phyloP scores from a whole-genome alignment of 2,113 vertebrate genomes.

The Nyctereutes procyonoides region DNA sequence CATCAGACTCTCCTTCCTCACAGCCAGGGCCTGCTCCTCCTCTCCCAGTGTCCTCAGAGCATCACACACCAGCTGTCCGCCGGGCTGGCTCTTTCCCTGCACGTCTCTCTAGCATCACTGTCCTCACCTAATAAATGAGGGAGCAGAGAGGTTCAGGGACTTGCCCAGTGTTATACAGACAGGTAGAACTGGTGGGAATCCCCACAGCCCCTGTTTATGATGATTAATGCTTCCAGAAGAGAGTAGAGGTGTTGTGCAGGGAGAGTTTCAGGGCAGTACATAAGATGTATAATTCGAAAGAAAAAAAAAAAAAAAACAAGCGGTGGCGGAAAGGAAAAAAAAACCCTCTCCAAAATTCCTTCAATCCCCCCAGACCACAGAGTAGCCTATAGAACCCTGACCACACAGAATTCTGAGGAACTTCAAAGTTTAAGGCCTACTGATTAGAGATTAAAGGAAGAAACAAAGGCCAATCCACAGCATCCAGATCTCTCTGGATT shows the following conservation, averaged over 20 bases:
- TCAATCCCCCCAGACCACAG: rapidly evolving
- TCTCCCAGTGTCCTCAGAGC: neutral
- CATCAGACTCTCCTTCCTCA: neutral
- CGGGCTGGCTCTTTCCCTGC: neutral
- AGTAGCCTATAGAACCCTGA: neutral
- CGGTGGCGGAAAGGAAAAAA: no score
- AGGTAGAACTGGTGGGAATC: neutral
- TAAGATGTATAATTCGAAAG: neutral
- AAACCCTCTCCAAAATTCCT: neutral
- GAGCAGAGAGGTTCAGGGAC: neutral
- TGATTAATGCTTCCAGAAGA: rapidly evolving
- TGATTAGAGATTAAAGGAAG: neutral
- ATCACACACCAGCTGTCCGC: neutral
- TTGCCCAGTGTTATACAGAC: neutral
- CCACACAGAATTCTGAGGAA: rapidly evolving
- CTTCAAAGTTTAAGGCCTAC: neutral
- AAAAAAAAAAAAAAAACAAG: neutral
- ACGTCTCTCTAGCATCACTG: neutral
- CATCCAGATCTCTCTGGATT: neutral
- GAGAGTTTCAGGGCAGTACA: neutral
- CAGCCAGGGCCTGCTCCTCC: neutral
- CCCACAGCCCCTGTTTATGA: neutral
- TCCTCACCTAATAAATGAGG: neutral
- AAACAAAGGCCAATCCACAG: neutral
- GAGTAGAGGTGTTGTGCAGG: no score